Percentiles rank a stretch among this genome's conserved stretches.
phyloP scores from a whole-genome alignment of 2,888 invertebrate species.

The Trichacis sp. region DNA sequence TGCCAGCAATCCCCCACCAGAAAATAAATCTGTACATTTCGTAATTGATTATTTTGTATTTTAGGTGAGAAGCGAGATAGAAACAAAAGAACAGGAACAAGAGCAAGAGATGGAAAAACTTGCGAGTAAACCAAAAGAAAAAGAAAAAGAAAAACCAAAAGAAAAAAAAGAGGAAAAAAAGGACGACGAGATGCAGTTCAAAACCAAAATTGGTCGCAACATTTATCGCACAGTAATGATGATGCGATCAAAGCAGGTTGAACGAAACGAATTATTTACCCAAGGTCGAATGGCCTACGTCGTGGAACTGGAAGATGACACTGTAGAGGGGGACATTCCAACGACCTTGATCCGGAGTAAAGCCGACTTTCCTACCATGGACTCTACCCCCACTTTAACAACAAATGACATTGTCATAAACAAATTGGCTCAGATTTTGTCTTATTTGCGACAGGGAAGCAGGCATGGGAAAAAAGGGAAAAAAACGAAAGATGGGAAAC shows the following conservation, averaged over 20 bases:
- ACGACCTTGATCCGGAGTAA: slow-evolving; percentile 94
- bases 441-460: slow-evolving; percentile 92
- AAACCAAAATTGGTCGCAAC: slow-evolving; percentile 84
- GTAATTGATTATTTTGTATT: not conserved
- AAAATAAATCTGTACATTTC: too few species aligned
- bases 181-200: slow-evolving; percentile 85
- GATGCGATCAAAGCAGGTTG: slow-evolving; percentile 80
- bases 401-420: slow-evolving; percentile 93
- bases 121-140: slow-evolving; percentile 70
- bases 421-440: slow-evolving; percentile 95
- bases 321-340: slow-evolving; percentile 90
- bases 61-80: slow-evolving; percentile 85
- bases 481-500: slow-evolving; percentile 73
- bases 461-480: slow-evolving; percentile 80
- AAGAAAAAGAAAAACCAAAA: slow-evolving; percentile 64
- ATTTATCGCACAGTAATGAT: slow-evolving; percentile 78
- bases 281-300: slow-evolving; percentile 99
- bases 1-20: too few species aligned
- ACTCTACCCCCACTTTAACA: slow-evolving; percentile 76
- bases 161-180: slow-evolving; percentile 71
- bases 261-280: slow-evolving; percentile 91
- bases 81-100: slow-evolving; percentile 81
- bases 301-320: slow-evolving; percentile 92
- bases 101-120: slow-evolving; percentile 85
- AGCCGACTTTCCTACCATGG: slow-evolving; percentile 86